These are phyloP conservation scores for human DNA, from an alignment of 2,113 vertebrate genomes.

Conservation along the genomic window DNA sequence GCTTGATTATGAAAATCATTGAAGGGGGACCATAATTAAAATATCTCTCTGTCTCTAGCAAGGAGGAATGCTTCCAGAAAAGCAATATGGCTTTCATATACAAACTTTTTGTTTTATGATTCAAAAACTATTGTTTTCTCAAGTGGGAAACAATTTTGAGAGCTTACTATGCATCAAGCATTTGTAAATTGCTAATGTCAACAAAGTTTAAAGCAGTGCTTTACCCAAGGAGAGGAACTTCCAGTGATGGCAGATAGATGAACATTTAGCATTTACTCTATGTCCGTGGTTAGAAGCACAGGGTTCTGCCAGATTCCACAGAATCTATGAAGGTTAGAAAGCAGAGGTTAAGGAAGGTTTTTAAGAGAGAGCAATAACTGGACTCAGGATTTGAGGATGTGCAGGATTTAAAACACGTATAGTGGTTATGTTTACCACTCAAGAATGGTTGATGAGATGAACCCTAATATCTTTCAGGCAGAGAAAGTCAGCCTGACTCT, in stretches of 20 bases:
- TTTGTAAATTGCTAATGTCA: not conserved
- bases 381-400: not conserved
- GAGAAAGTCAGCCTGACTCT: not conserved
- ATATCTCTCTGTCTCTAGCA: not conserved
- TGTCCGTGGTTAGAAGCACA: not conserved
- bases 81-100: not conserved
- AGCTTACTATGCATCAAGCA: not conserved
- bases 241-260: not conserved
- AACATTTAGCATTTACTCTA: not conserved
- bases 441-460: not conserved
- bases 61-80: conserved; percentile 33
- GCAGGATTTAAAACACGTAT: not conserved
- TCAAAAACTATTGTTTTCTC: not conserved
- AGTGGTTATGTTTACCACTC: not conserved
- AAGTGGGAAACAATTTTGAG: not conserved
- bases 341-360: not conserved
- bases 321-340: not conserved
- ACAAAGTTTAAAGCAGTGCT: not conserved
- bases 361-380: not conserved
- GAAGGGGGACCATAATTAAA: conserved; percentile 11
- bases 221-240: not conserved
- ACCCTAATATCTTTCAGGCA: not conserved
- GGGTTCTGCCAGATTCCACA: not conserved
- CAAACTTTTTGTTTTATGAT: not conserved
- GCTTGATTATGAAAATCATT: conserved; percentile 55